Conservation (phyloP, 1,140 invertebrate genomes). For the Babylonia areolata region DNA sequence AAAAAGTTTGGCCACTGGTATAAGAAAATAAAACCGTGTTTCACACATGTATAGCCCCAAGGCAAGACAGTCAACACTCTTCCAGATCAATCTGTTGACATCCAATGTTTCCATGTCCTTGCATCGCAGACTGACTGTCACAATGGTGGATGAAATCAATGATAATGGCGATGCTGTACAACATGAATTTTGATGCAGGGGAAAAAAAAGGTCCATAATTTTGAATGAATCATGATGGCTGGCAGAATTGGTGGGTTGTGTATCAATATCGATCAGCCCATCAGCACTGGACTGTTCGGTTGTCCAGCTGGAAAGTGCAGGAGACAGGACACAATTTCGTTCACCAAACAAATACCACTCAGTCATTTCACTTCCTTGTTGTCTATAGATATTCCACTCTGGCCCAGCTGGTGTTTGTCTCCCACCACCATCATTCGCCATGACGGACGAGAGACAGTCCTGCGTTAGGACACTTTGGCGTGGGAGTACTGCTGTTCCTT, state of each 20-base stretch:
- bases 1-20: constrained; percentile 7
- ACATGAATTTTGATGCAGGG: background rate
- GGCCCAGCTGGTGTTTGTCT: constrained; percentile 30
- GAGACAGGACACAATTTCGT: background rate
- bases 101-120: background rate
- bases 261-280: background rate
- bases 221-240: constrained; percentile 1
- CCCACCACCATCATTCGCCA: constrained; percentile 17
- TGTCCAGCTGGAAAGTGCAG: background rate
- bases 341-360: background rate
- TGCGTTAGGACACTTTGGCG: constrained; percentile 34
- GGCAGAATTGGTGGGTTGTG: constrained; percentile 21
- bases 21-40: background rate
- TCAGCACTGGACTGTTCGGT: background rate
- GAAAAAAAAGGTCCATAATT: background rate
- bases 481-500: constrained; percentile 52
- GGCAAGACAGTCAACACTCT: background rate
- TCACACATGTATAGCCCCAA: background rate
- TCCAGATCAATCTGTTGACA: background rate
- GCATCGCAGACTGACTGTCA: background rate
- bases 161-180: constrained; percentile 3
- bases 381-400: constrained; percentile 7
- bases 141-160: background rate
- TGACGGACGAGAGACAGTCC: constrained; percentile 22
- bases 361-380: background rate